Percentiles rank a stretch among this genome's conserved stretches.
These are phyloP conservation scores for Alfaro cultratus DNA, from an alignment of 2,797 vertebrate species.

Conservation along the genomic window DNA sequence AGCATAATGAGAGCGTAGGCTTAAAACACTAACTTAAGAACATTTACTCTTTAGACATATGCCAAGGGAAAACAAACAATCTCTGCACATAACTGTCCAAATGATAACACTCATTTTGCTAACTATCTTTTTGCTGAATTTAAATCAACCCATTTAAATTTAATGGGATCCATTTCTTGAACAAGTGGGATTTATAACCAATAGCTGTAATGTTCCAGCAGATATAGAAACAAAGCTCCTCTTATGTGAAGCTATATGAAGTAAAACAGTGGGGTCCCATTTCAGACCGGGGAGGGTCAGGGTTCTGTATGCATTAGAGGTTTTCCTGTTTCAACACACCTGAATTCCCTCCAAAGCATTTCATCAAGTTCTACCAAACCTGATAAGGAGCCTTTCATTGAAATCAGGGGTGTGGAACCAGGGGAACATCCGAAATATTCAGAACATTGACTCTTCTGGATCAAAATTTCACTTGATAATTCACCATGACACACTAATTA, in stretches of 20 bases:
- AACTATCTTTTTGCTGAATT: background rate
- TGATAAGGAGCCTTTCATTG: background rate
- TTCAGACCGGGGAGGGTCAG: background rate
- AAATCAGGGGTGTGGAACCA: background rate
- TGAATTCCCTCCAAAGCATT: background rate
- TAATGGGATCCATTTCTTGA: background rate
- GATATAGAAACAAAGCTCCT: background rate
- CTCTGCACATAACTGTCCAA: background rate
- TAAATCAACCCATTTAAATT: background rate
- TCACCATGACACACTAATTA: too few relatives aligned
- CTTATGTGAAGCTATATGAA: background rate
- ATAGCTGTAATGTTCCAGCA: background rate
- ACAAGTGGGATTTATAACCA: background rate
- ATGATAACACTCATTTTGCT: background rate
- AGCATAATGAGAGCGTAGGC: background rate
- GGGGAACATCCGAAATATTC: background rate
- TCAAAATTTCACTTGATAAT: background rate
- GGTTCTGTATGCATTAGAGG: background rate
- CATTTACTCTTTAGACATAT: background rate
- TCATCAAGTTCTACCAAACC: background rate
- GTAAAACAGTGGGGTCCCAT: background rate
- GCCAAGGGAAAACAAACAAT: background rate
- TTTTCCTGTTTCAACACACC: background rate
- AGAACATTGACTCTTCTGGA: background rate
- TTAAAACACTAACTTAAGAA: background rate